Evolutionary conservation across 1,140 invertebrate species (phyloP).

Genomic region (Anthonomus grandis): DNA sequence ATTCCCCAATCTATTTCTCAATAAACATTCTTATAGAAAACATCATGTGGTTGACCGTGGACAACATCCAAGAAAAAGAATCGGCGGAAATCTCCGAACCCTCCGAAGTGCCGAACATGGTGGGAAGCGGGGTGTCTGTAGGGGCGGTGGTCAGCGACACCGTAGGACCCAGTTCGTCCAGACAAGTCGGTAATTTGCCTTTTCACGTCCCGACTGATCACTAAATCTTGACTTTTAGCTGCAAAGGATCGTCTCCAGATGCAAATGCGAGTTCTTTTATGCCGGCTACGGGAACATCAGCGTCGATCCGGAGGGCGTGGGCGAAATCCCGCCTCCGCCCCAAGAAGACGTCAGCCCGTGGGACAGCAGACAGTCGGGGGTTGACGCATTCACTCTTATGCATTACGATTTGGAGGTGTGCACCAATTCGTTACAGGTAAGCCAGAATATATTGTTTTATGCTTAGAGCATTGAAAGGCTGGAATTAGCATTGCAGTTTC

Average conservation of each 20-base stretch:
- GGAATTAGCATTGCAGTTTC: too few relatives aligned
- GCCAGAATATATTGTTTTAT: too few relatives aligned
- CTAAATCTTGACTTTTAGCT: slow-evolving; percentile 56
- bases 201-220: too few relatives aligned
- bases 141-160: slow-evolving; percentile 92
- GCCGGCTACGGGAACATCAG: slow-evolving; percentile 86
- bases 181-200: too few relatives aligned
- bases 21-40: slow-evolving; percentile 60
- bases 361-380: slow-evolving; percentile 78
- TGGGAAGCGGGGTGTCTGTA: slow-evolving; percentile 93
- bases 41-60: slow-evolving; percentile 93
- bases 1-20: background rate
- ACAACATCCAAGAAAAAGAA: slow-evolving; percentile 88
- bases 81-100: slow-evolving; percentile 70
- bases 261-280: slow-evolving; percentile 97
- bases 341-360: slow-evolving; percentile 68
- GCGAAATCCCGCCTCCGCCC: slow-evolving; percentile 63
- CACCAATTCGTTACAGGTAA: slow-evolving; percentile 87
- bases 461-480: too few relatives aligned
- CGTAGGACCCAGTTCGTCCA: slow-evolving; percentile 74
- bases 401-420: slow-evolving; percentile 97
- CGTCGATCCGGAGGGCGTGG: slow-evolving; percentile 65
- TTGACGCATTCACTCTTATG: slow-evolving; percentile 96
- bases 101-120: slow-evolving; percentile 78
- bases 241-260: slow-evolving; percentile 94